Conservation (phyloP, 2,113 vertebrate genomes). For the Gulo gulo region DNA sequence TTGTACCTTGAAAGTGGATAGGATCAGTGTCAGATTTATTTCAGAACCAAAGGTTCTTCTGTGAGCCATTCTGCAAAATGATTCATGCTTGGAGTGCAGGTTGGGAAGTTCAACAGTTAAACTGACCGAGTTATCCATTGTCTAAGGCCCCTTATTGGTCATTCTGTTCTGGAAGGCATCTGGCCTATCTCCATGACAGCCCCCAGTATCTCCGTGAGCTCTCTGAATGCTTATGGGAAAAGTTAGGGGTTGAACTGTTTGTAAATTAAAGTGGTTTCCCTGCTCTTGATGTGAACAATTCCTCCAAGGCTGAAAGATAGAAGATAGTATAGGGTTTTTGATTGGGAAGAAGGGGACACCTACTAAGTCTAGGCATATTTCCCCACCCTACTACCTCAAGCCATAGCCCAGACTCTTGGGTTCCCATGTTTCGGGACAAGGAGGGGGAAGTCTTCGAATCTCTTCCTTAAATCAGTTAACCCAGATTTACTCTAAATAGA, state of each 20-base stretch:
- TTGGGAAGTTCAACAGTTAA: not conserved
- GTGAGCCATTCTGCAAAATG: not conserved
- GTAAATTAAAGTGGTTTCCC: not conserved
- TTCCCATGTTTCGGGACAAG: not conserved
- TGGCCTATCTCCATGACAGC: not conserved
- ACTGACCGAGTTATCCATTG: not conserved
- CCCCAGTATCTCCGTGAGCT: not conserved
- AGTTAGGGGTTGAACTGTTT: not conserved
- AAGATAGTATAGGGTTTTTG: not conserved
- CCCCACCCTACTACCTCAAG: not conserved
- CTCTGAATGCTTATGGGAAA: not conserved
- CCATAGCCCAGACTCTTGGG: not conserved
- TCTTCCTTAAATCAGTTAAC: not conserved
- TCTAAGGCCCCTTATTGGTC: not conserved
- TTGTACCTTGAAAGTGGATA: not conserved
- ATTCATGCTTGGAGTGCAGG: not conserved
- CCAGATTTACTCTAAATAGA: constrained; percentile 13
- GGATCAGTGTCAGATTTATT: not conserved
- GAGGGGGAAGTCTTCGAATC: not conserved
- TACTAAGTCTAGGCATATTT: not conserved
- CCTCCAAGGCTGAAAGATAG: not conserved
- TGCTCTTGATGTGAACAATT: not conserved
- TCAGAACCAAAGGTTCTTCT: not conserved
- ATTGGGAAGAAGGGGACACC: not conserved
- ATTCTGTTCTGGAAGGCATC: not conserved